These are phyloP conservation scores for Diplogasteroides magnus DNA, from an alignment of 1,140 invertebrate genomes.

Conservation along the genomic window DNA sequence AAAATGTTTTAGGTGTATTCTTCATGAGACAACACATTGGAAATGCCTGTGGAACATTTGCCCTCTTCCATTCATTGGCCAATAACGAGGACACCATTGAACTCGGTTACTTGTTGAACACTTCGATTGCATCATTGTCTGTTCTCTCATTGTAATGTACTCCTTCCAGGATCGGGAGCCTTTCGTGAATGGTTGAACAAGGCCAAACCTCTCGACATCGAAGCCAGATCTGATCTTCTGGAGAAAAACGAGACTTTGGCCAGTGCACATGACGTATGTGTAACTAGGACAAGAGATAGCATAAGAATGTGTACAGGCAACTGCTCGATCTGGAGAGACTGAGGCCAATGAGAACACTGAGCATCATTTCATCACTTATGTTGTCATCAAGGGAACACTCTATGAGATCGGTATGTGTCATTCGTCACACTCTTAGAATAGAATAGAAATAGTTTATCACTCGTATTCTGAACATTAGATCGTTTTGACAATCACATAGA, in stretches of 20 bases:
- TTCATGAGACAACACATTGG: conserved; percentile 31
- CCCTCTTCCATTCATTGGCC: conserved; percentile 30
- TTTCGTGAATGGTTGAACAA: conserved; percentile 17
- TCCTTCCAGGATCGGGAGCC: conserved; percentile 22
- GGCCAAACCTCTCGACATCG: conserved; percentile 18
- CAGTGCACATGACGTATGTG: neutral
- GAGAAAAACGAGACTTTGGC: conserved; percentile 3
- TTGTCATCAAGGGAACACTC: conserved; percentile 26
- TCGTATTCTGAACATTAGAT: too few species aligned
- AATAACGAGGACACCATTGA: conserved; percentile 25
- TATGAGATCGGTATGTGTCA: conserved; percentile 25
- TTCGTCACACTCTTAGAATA: neutral
- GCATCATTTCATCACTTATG: conserved; percentile 35
- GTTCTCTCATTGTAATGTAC: neutral
- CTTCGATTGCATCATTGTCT: neutral
- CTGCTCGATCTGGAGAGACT: conserved; percentile 15
- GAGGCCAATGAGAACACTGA: conserved; percentile 21
- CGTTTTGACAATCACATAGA: too few species aligned
- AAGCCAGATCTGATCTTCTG: conserved; percentile 17
- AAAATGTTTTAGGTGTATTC: too few species aligned
- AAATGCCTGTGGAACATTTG: conserved; percentile 33
- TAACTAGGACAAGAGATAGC: too few species aligned
- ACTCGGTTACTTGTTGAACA: conserved; percentile 18
- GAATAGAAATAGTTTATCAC: neutral
- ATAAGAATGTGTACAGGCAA: too few species aligned